These are phyloP conservation scores for Atherix ibis DNA, from an alignment of 2,888 invertebrate genomes.

Conservation along the genomic window DNA sequence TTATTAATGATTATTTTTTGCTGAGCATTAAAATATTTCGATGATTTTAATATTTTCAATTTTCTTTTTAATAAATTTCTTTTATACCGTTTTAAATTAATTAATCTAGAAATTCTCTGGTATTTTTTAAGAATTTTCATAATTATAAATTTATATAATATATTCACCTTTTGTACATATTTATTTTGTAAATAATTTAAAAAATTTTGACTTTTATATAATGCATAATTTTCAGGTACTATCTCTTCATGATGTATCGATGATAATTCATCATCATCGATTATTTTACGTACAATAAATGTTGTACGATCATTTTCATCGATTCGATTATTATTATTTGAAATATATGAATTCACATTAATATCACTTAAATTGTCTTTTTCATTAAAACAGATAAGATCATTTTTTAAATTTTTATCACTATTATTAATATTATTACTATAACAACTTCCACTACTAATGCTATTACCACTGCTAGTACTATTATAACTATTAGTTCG, in stretches of 20 bases:
- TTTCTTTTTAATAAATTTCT: no score
- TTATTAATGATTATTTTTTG: no score
- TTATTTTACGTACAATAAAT: constrained; percentile 4
- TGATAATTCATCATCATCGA: constrained; percentile 9
- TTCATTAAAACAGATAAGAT: not conserved
- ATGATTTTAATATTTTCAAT: no score
- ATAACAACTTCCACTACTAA: no score
- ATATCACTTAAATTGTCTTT: not conserved
- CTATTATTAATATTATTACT: not conserved
- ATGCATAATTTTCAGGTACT: constrained; percentile 24
- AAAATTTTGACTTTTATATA: constrained; percentile 22
- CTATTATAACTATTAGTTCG: no score
- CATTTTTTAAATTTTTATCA: not conserved
- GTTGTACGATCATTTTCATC: not conserved
- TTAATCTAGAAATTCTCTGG: no score
- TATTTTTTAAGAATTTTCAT: constrained; percentile 28
- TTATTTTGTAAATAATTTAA: constrained; percentile 29
- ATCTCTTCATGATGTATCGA: constrained; percentile 29
- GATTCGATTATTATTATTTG: not conserved
- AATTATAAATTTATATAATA: constrained; percentile 25
- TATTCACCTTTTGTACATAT: constrained; percentile 23
- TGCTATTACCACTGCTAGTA: no score
- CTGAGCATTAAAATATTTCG: no score
- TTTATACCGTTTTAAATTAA: no score
- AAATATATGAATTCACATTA: not conserved